Conservation (phyloP, 37 sponge, comb jelly and placozoan species). For the Halichondria panicea region DNA sequence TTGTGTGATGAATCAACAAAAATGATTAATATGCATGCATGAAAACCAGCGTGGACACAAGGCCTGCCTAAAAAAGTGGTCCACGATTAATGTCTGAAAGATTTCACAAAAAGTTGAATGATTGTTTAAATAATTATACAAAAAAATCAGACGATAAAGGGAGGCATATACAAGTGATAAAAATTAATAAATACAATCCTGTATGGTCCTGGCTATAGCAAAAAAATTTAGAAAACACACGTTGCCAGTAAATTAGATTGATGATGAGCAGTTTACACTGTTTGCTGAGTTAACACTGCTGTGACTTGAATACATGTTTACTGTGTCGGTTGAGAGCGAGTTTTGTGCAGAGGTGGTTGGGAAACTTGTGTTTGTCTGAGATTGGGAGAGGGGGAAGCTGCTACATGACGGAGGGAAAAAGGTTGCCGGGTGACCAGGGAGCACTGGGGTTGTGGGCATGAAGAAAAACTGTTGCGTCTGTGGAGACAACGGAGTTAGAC, state of each 20-base stretch:
- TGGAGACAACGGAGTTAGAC: constrained; percentile 66
- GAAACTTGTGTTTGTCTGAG: constrained; percentile 26
- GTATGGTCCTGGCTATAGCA: background rate
- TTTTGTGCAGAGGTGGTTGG: constrained; percentile 13
- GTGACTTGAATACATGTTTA: constrained; percentile 38
- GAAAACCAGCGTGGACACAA: too few species aligned
- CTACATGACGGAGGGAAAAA: constrained; percentile 45
- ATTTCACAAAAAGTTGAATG: too few species aligned
- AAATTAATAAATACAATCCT: constrained; percentile 1
- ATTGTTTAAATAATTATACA: too few species aligned
- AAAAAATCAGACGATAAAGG: too few species aligned
- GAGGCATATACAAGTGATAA: too few species aligned
- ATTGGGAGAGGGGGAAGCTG: constrained; percentile 50
- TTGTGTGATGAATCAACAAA: too few species aligned
- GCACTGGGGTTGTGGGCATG: constrained; percentile 69
- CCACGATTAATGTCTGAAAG: too few species aligned
- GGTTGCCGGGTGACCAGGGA: constrained; percentile 24
- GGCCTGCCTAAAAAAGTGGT: too few species aligned
- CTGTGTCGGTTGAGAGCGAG: constrained; percentile 7
- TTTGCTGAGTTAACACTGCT: constrained; percentile 10
- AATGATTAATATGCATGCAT: too few species aligned
- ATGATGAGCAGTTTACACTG: constrained; percentile 3
- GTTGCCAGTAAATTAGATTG: background rate
- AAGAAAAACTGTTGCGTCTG: constrained; percentile 68
- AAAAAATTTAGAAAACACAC: too few species aligned